Evolutionary conservation across 2,113 vertebrate genomes (phyloP).

Genomic region (Tylochromis polylepis): DNA sequence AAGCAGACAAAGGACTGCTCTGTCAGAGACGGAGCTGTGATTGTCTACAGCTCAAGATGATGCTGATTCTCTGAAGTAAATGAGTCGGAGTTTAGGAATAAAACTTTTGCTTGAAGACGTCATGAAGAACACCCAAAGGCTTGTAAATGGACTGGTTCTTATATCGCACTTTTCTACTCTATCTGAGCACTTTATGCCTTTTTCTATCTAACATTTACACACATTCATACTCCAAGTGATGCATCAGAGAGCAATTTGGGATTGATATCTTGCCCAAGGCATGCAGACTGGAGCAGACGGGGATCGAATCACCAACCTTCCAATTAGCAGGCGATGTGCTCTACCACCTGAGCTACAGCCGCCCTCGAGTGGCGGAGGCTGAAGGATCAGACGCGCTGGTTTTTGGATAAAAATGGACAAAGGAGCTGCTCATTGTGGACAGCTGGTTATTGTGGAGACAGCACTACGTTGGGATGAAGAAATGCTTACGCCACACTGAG

Average conservation of each 20-base stretch:
- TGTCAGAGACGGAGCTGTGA: background rate
- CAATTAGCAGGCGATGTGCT: background rate
- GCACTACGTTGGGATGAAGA: background rate
- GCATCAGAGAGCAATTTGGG: background rate
- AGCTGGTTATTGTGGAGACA: background rate
- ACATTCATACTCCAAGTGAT: background rate
- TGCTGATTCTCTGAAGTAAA: background rate
- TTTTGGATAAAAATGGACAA: background rate
- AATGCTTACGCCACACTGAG: background rate
- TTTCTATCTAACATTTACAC: background rate
- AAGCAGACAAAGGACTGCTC: fast-evolving
- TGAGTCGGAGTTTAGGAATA: background rate
- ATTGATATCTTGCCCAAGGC: background rate
- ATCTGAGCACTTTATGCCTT: background rate
- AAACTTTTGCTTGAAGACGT: background rate
- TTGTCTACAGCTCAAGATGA: background rate
- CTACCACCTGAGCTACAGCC: background rate
- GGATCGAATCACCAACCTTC: background rate
- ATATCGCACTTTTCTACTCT: background rate
- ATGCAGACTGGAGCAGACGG: background rate
- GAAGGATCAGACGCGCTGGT: background rate
- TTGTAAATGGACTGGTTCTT: fast-evolving
- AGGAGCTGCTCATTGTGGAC: background rate
- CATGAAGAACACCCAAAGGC: background rate
- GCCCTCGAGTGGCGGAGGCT: background rate